Conservation (phyloP, 2,113 vertebrate genomes). For the Laterallus jamaicensis region DNA sequence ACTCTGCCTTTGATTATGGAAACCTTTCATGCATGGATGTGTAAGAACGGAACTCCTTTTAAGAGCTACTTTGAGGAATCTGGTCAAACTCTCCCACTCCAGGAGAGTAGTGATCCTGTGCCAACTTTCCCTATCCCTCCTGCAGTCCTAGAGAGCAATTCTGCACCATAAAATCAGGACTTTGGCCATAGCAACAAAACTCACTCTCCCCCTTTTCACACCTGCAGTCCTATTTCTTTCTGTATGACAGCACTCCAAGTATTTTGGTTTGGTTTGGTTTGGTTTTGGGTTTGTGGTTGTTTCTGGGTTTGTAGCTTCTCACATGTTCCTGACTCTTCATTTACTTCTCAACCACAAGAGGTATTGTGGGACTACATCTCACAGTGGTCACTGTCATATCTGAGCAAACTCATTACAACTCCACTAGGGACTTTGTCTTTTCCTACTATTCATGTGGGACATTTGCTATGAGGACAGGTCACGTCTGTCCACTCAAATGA, state of each 20-base stretch:
- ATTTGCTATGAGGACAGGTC: background rate
- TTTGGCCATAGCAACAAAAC: background rate
- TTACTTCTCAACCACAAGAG: background rate
- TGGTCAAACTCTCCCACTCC: background rate
- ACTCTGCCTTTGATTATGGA: background rate
- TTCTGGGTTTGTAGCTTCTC: background rate
- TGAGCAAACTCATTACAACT: background rate
- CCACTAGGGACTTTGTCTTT: background rate
- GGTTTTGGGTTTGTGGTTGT: background rate
- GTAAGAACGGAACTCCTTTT: background rate
- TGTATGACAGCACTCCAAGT: background rate
- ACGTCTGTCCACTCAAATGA: background rate
- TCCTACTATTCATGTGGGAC: background rate
- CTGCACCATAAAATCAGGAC: background rate
- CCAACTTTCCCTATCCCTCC: background rate
- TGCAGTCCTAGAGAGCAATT: background rate
- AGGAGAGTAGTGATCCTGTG: background rate
- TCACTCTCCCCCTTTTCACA: background rate
- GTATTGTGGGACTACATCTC: background rate
- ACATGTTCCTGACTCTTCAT: background rate
- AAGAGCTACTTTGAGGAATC: background rate
- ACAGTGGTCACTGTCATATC: background rate
- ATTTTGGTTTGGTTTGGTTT: background rate
- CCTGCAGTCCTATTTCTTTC: background rate
- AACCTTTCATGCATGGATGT: background rate